Conservation (phyloP, 23 tunicate species). For the Phallusia fumigata region DNA sequence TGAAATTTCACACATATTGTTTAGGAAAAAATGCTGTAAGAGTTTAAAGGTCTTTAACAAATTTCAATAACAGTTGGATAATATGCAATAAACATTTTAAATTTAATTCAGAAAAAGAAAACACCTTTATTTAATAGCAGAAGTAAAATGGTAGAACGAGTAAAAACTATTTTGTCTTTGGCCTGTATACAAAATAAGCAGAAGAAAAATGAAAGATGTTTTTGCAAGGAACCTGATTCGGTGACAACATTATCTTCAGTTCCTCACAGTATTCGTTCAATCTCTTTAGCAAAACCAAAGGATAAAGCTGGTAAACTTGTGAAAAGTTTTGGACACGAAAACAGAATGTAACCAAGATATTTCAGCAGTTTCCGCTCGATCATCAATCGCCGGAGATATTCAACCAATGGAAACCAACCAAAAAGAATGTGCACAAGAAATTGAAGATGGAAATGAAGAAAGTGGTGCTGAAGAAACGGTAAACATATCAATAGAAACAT, state of each 20-base stretch:
- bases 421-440: not conserved
- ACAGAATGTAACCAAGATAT: not conserved
- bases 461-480: not conserved
- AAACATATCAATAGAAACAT: too few species aligned
- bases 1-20: too few species aligned
- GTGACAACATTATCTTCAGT: constrained; percentile 27
- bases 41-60: too few species aligned
- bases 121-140: too few species aligned
- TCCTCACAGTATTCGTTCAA: constrained; percentile 34
- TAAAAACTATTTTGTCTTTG: too few species aligned
- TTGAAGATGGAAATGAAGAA: not conserved
- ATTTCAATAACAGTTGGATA: too few species aligned
- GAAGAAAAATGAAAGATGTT: too few species aligned
- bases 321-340: not conserved
- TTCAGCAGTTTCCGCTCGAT: constrained; percentile 8
- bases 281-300: constrained; percentile 18
- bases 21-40: too few species aligned
- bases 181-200: too few species aligned
- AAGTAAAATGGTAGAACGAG: too few species aligned
- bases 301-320: constrained; percentile 7
- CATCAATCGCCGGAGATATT: constrained; percentile 9
- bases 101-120: too few species aligned
- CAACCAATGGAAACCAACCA: constrained; percentile 4
- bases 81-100: too few species aligned
- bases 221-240: constrained; percentile 37